A percentile compares a stretch with the other conserved stretches of the same genome.
These are phyloP conservation scores for Cerastis rubricosa DNA, from an alignment of 2,888 invertebrate species.

Conservation along the genomic window DNA sequence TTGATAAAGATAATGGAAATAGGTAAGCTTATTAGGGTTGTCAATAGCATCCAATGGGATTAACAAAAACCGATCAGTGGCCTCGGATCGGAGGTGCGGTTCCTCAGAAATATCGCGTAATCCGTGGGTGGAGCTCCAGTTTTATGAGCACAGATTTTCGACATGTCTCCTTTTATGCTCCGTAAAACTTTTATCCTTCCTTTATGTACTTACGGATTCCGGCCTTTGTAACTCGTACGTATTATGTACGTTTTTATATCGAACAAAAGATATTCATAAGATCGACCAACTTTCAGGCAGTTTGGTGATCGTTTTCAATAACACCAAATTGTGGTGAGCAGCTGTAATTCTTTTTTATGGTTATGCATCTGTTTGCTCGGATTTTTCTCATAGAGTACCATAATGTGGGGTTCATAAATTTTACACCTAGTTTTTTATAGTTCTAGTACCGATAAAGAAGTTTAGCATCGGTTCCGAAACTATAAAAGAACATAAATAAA, in stretches of 20 bases:
- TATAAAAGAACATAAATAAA: neutral
- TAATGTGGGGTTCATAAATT: conserved; percentile 8
- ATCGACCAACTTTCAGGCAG: conserved; percentile 52
- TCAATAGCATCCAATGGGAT: conserved; percentile 63
- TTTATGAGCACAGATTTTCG: conserved; percentile 84
- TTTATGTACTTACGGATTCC: conserved; percentile 74
- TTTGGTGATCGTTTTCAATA: conserved; percentile 67
- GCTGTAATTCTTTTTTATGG: conserved; percentile 58
- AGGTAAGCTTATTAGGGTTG: conserved; percentile 62
- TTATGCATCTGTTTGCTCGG: conserved; percentile 35
- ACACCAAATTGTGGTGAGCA: conserved; percentile 53
- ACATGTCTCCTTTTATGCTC: conserved; percentile 83
- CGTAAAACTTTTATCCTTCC: conserved; percentile 83
- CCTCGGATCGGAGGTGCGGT: conserved; percentile 48
- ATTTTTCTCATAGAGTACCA: conserved; percentile 10
- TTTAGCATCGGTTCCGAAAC: neutral
- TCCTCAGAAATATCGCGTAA: conserved; percentile 61
- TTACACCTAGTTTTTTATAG: neutral
- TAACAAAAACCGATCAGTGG: conserved; percentile 58
- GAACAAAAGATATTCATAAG: conserved; percentile 66
- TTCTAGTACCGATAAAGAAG: neutral
- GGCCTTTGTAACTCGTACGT: conserved; percentile 73
- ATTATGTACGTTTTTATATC: conserved; percentile 66
- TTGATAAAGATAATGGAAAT: conserved; percentile 60
- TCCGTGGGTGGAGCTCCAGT: conserved; percentile 71